Evolutionary conservation across 2,113 vertebrate genomes (phyloP).

Genomic region (Hippocampus mohnikei): DNA sequence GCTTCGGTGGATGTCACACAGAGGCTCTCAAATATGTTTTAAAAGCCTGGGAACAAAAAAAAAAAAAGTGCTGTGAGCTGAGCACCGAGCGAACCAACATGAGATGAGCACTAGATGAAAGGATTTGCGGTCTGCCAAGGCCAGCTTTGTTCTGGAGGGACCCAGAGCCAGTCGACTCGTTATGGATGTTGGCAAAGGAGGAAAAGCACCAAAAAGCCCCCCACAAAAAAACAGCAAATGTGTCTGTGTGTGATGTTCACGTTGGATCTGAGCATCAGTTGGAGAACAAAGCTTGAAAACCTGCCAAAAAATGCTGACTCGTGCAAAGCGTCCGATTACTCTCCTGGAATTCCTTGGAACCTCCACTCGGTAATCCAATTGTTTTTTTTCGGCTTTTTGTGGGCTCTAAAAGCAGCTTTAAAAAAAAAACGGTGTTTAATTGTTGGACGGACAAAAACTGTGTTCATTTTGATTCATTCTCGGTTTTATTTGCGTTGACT

Average conservation of each 20-base stretch:
- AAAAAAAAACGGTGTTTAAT: neutral
- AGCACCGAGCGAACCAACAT: neutral
- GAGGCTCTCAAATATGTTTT: neutral
- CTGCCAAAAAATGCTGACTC: conserved; percentile 3
- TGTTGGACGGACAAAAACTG: neutral
- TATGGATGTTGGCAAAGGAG: conserved; percentile 1
- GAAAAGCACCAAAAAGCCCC: neutral
- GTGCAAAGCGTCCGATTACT: neutral
- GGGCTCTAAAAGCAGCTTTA: neutral
- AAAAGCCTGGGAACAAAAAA: neutral
- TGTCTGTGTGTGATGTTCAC: neutral
- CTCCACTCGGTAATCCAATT: neutral
- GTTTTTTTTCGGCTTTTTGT: neutral
- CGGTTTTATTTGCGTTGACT: neutral
- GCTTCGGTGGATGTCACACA: neutral
- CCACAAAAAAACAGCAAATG: neutral
- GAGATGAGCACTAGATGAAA: conserved; percentile 6
- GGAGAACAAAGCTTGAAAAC: neutral
- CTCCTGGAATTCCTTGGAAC: neutral
- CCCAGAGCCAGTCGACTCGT: neutral
- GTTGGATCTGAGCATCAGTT: neutral
- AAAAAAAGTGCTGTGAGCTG: neutral
- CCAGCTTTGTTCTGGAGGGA: neutral
- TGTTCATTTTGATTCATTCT: neutral
- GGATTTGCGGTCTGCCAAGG: conserved; percentile 1